phyloP scores from a whole-genome alignment of 1,140 invertebrate genomes.

The Ceratosolen solmsi region DNA sequence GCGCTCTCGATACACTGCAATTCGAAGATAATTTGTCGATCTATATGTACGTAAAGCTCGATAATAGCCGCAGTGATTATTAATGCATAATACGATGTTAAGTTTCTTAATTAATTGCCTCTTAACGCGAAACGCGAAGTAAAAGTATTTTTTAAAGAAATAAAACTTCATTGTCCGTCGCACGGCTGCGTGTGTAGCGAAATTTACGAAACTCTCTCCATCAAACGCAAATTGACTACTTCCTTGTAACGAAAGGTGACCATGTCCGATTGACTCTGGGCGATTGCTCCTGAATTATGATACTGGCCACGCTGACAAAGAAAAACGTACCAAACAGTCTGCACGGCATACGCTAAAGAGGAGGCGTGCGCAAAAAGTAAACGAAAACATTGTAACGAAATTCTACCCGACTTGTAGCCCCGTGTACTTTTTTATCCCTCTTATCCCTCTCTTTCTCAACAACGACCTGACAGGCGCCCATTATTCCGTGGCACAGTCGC shows the following conservation, averaged over 20 bases:
- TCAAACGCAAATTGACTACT: slow-evolving; percentile 7
- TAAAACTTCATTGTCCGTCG: background rate
- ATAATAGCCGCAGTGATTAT: too few relatives aligned
- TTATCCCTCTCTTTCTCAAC: background rate
- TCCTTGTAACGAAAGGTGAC: slow-evolving; percentile 12
- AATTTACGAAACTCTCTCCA: slow-evolving; percentile 8
- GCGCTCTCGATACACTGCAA: too few relatives aligned
- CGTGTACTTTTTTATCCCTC: background rate
- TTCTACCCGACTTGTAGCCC: background rate
- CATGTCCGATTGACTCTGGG: background rate
- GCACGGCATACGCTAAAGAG: background rate
- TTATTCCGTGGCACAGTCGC: background rate
- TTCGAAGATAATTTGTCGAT: too few relatives aligned
- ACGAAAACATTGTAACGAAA: background rate
- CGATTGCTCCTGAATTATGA: background rate
- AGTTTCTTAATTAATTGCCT: background rate
- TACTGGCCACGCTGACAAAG: background rate
- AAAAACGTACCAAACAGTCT: background rate
- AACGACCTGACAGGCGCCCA: background rate
- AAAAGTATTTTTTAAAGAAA: background rate
- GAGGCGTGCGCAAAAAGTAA: background rate
- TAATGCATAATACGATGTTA: background rate
- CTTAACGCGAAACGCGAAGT: background rate
- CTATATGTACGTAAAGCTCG: background rate
- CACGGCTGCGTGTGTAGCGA: background rate